A percentile compares a stretch with the other conserved stretches of the same genome.
phyloP scores from a whole-genome alignment of 2,888 invertebrate genomes.

The Clistopyga incitator region DNA sequence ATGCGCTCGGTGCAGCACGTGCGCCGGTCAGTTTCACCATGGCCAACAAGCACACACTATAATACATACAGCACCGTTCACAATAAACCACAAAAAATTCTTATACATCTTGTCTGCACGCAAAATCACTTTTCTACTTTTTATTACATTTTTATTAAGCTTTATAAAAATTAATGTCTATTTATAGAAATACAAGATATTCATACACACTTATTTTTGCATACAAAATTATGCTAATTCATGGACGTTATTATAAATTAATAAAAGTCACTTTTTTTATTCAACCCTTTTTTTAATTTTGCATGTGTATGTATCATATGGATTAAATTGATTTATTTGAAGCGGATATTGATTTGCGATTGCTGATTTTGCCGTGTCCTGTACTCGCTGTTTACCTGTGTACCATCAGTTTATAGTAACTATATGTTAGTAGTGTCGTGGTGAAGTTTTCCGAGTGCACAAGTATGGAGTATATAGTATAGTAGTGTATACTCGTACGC shows the following conservation, averaged over 20 bases:
- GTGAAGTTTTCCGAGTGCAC: slow-evolving; percentile 53
- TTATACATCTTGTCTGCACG: neutral
- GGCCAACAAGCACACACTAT: neutral
- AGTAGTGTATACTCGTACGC: slow-evolving; percentile 52
- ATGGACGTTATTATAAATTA: too few relatives aligned
- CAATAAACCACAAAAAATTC: neutral
- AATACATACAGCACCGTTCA: slow-evolving; percentile 11
- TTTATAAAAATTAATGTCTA: too few relatives aligned
- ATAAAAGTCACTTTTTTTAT: neutral
- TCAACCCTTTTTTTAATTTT: too few relatives aligned
- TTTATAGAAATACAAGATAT: too few relatives aligned
- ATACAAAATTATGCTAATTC: too few relatives aligned
- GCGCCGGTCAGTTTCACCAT: slow-evolving; percentile 24
- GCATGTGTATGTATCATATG: too few relatives aligned
- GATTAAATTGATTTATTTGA: neutral
- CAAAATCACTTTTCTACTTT: neutral
- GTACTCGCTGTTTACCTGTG: slow-evolving; percentile 51
- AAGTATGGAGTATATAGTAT: slow-evolving; percentile 29
- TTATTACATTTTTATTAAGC: too few relatives aligned
- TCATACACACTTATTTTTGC: too few relatives aligned
- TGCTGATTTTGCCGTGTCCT: slow-evolving; percentile 46
- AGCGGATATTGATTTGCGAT: neutral
- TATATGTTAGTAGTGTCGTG: slow-evolving; percentile 54
- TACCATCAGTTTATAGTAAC: slow-evolving; percentile 23
- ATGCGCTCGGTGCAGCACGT: slow-evolving; percentile 50